Conservation (phyloP, 2,113 vertebrate species). For the Lycaon pictus region DNA sequence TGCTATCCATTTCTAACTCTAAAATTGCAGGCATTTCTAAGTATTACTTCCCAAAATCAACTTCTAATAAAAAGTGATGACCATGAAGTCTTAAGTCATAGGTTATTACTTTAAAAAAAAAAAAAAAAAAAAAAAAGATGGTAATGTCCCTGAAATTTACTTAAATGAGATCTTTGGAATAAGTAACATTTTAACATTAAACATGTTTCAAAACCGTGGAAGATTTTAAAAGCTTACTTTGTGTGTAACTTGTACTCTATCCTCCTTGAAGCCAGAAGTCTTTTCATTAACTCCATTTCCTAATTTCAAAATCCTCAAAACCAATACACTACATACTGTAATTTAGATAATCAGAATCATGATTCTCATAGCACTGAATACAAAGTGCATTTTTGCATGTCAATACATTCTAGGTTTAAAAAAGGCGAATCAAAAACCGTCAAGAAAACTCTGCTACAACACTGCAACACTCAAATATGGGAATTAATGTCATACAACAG, state of each 20-base stretch:
- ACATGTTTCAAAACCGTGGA: not conserved
- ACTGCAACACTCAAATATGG: not conserved
- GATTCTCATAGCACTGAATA: conserved; percentile 7
- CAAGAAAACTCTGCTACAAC: not conserved
- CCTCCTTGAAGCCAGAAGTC: not conserved
- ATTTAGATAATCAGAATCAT: not conserved
- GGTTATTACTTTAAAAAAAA: not conserved
- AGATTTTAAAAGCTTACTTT: not conserved
- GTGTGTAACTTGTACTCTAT: not conserved
- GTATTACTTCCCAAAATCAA: conserved; percentile 36
- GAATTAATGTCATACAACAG: not conserved
- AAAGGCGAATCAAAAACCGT: not conserved
- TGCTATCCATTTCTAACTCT: not conserved
- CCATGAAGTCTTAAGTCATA: not conserved
- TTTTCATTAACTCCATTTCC: conserved; percentile 2
- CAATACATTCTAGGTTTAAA: not conserved
- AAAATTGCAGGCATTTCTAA: not conserved
- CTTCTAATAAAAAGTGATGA: not conserved
- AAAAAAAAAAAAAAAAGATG: not conserved
- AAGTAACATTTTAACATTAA: conserved; percentile 13
- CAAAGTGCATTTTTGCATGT: not conserved
- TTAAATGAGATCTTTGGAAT: conserved; percentile 30
- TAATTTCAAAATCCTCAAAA: conserved; percentile 10
- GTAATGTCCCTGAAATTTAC: not conserved
- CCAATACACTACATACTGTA: not conserved